phyloP scores from a whole-genome alignment of 2,888 invertebrate species.

The Nephrocerus scutellatus region DNA sequence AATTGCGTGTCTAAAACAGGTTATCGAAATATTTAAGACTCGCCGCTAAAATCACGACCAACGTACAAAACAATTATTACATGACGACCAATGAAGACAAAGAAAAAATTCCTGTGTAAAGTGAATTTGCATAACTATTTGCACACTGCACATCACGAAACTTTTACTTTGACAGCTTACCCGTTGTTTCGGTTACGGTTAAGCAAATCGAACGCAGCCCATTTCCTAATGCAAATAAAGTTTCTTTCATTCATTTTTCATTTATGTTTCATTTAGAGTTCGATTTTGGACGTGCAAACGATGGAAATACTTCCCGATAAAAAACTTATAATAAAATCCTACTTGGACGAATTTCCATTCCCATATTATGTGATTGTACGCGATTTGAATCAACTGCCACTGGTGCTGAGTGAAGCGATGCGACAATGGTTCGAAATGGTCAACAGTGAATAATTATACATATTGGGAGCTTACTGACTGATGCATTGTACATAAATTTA shows the following conservation, averaged over 20 bases:
- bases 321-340: slow-evolving; percentile 59
- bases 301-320: slow-evolving; percentile 47
- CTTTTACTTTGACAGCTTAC: neutral
- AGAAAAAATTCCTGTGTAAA: too few species aligned
- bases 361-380: slow-evolving; percentile 93
- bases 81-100: too few species aligned
- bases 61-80: too few species aligned
- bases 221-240: slow-evolving; percentile 1
- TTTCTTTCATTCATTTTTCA: slow-evolving; percentile 16
- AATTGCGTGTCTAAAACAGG: too few species aligned
- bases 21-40: too few species aligned
- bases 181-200: neutral
- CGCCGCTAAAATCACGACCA: too few species aligned
- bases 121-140: too few species aligned
- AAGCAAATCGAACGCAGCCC: neutral
- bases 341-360: slow-evolving; percentile 95
- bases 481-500: slow-evolving; percentile 6
- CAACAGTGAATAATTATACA: slow-evolving; percentile 46
- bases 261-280: slow-evolving; percentile 55
- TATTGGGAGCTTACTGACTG: slow-evolving; percentile 4
- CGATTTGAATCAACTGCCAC: slow-evolving; percentile 80
- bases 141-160: too few species aligned
- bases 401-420: slow-evolving; percentile 88
- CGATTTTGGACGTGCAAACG: slow-evolving; percentile 81
- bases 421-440: slow-evolving; percentile 99